Evolutionary conservation across 2,797 vertebrate genomes (phyloP), one percentile per base, ranked within the genome.

Genomic region (Schizopygopsis pylzovi): DNA sequence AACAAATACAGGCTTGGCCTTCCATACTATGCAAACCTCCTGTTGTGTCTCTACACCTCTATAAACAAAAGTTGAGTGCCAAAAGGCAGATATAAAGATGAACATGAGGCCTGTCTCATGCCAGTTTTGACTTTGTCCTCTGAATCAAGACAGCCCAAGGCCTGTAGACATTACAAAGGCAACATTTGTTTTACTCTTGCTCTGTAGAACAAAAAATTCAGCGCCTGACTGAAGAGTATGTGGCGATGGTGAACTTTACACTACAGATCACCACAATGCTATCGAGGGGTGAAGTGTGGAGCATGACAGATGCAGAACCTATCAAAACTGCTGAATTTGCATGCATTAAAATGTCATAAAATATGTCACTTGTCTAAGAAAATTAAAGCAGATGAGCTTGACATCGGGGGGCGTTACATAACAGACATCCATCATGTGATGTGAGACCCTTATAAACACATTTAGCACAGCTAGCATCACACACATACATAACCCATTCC

Each of bases 131-230:
- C 63, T 75, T 79, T 85, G 49, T 83, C 71, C 56, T 87, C 59
- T 80, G 72, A 75, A 83, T 68, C 79, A 83, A 82, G 28, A 81
- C 10, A 56, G 86, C 86, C 86, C 72, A 79, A 61, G 77, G 88
- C 77, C 65, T 85, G 54, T 9, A 85, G 33, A 76, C 49, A 33
- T 85, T 39, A 90, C 89, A 89, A 88, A 85, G 87, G 49, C 67
- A 6, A 49, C 71, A 59, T 86, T 90, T 90, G 87, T 90, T 70
- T 59, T 6, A 13, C 37, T 12, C 11, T 71, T 67, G 20, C 63
- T 78, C 70, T 87, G 65, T 82, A 45, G 78, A 90, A 39, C 59
- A 84, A 78, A 83, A 86, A 28, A 28, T 63, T 78, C 49, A 41
- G 81, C 87, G 39, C 84, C 86, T 90, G 89, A 88, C 84, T 49